Percentiles rank a stretch among this genome's conserved stretches.
phyloP scores from a whole-genome alignment of 1,140 invertebrate genomes.

The Drosophila saltans region DNA sequence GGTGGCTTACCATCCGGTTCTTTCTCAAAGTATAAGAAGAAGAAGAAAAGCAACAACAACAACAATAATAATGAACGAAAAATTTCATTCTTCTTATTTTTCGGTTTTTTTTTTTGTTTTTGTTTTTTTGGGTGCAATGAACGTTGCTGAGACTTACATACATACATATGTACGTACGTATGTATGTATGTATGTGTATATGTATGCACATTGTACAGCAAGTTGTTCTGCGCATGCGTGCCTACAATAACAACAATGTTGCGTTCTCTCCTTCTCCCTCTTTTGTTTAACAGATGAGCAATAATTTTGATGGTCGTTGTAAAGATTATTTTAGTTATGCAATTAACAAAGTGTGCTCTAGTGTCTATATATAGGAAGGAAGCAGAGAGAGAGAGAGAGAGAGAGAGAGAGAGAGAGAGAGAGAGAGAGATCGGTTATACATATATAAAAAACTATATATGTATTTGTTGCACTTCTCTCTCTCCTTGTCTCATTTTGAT shows the following conservation, averaged over 20 bases:
- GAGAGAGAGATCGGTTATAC: no score
- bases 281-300: constrained; percentile 23
- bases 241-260: constrained; percentile 50
- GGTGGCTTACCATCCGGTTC: constrained; percentile 67
- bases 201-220: constrained; percentile 22
- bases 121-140: constrained; percentile 75
- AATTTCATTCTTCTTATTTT: constrained; percentile 75
- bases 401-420: no score
- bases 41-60: constrained; percentile 16
- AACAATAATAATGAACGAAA: constrained; percentile 38
- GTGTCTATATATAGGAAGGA: no score
- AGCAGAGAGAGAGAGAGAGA: no score
- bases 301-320: constrained; percentile 22
- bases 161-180: constrained; percentile 17
- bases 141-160: constrained; percentile 64
- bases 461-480: no score
- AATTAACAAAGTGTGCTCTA: background rate
- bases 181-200: constrained; percentile 3
- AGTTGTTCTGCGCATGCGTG: constrained; percentile 63
- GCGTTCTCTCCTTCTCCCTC: constrained; percentile 24
- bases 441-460: no score
- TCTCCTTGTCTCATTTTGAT: background rate
- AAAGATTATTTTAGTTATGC: constrained; percentile 9
- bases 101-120: constrained; percentile 38
- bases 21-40: constrained; percentile 21